Base-by-base conservation (phyloP, 2,113 vertebrate genomes). In the Halcyon malimbica region DNA sequence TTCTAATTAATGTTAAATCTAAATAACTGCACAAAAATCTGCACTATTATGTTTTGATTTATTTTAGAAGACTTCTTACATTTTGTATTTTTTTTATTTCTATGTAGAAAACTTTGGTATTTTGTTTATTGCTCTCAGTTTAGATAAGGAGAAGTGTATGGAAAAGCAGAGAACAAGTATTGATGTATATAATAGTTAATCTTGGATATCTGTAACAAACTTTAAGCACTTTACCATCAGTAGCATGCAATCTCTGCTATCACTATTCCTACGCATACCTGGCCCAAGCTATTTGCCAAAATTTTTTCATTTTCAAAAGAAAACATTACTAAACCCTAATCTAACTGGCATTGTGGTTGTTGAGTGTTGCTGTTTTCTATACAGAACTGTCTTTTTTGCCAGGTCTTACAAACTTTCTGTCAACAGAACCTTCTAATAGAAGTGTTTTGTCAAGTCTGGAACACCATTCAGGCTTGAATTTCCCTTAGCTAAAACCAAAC, bases 41-140 rank as follows among this genome's bases (percentile, higher is more conserved):
- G 75, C n/a, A 53, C 31, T 0, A 3, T 59, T 39, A 11, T 39
- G 9, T 46, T 95, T 78, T 8, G 21, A 5, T 48, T 78, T 65
- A 68, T 56, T 75, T 64, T 23, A 21, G 7, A 44, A 2, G 3
- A 31, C 16, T 67, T 82, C 7, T 10, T 63, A 24, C 1, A 1
- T 42, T 82, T 70, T 46, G 2, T 11, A 6, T 57, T 65, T 41
- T 10, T 81, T 86, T 69, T 51, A 70, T 37, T 85, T 79, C 33
- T 64, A 9, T 5, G 37, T 14, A 50, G 33, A 69, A 70, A 15
- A 7, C 3, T n/a, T 85, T 4, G 1, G 0, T 4, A 1, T 37
- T 88, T 28, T 78, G 65, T 67, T 20, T 42, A 29, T 5, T 80
- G 46, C 25, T 79, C 10, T 13, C 5, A 18, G 20, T 68, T 79